Conservation (phyloP, 2,113 vertebrate species). For the Oryctolagus cuniculus region mOryCun1.1 NC_091439.1:98695001-98695500, state of each 20-base stretch:
- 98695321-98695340: not conserved
- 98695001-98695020: too few relatives aligned
- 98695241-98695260: not conserved
- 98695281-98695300: not conserved
- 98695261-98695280: not conserved
- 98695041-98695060: too few relatives aligned
- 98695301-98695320: not conserved
- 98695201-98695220: not conserved
- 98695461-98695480: conserved; percentile 47
- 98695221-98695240: not conserved
- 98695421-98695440: conserved; percentile 38
- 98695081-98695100: too few relatives aligned
- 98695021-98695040: too few relatives aligned
- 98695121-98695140: too few relatives aligned
- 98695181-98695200: not conserved
- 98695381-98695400: conserved; percentile 46
- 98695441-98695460: not conserved
- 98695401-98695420: conserved; percentile 50
- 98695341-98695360: conserved; percentile 10
- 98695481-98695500: not conserved
- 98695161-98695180: not conserved
- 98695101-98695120: too few relatives aligned
- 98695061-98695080: too few relatives aligned
- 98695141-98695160: too few relatives aligned
- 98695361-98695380: not conserved